Conservation (phyloP, 2,888 invertebrate species). For the Stegophylla sp. region DNA sequence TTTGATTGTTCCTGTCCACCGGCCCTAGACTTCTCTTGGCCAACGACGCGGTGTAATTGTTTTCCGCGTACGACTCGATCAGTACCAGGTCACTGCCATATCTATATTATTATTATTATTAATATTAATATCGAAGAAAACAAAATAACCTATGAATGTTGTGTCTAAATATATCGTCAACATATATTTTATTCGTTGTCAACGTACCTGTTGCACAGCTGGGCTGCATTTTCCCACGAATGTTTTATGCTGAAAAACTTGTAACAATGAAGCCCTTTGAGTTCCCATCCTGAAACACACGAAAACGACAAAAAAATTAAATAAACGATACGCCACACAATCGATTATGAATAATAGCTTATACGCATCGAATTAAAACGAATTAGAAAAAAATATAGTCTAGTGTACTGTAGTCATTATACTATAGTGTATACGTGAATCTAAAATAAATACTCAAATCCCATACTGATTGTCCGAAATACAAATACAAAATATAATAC, state of each 20-base stretch:
- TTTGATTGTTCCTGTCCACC: constrained; percentile 67
- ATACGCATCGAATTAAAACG: too few relatives aligned
- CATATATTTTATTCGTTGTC: not conserved
- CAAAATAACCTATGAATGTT: not conserved
- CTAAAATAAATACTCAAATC: constrained; percentile 22
- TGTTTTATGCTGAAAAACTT: constrained; percentile 94
- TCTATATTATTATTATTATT: too few relatives aligned
- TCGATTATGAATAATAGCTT: not conserved
- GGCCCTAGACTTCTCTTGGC: constrained; percentile 70
- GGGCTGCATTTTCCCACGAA: constrained; percentile 94
- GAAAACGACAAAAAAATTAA: constrained; percentile 23
- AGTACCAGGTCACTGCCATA: constrained; percentile 94
- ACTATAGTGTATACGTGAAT: too few relatives aligned
- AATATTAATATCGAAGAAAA: constrained; percentile 62
- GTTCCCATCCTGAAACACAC: constrained; percentile 84
- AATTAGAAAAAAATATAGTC: too few relatives aligned
- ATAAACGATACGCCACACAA: not conserved
- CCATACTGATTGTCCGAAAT: constrained; percentile 13
- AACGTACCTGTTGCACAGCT: constrained; percentile 89
- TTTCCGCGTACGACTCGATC: constrained; percentile 88
- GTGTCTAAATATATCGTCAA: too few relatives aligned
- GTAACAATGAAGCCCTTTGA: constrained; percentile 89
- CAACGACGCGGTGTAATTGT: constrained; percentile 86
- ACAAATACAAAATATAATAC: not conserved
- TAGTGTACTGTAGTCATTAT: too few relatives aligned